phyloP scores from a whole-genome alignment of 2,113 vertebrate species.

The Otocyon megalotis region DNA sequence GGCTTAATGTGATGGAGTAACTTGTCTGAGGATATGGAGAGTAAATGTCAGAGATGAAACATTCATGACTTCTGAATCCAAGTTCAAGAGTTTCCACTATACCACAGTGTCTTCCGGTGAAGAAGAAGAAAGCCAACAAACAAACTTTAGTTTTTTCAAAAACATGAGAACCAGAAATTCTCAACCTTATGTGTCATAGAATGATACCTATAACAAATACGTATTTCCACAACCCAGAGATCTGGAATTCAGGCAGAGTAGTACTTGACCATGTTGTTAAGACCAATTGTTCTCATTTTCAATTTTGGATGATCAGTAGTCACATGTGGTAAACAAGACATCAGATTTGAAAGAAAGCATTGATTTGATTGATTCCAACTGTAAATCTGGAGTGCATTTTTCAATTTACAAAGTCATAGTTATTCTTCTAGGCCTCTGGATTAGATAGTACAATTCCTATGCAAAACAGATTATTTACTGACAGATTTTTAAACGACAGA shows the following conservation, averaged over 20 bases:
- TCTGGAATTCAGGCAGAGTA: not conserved
- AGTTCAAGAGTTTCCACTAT: not conserved
- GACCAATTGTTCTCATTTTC: not conserved
- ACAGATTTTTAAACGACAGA: not conserved
- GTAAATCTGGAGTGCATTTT: not conserved
- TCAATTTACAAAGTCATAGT: not conserved
- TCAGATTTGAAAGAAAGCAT: not conserved
- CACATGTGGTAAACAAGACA: not conserved
- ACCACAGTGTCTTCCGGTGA: not conserved
- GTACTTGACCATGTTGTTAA: not conserved
- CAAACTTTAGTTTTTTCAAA: not conserved
- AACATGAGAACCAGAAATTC: not conserved
- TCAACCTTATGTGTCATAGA: not conserved
- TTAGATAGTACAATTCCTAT: not conserved
- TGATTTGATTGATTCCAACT: not conserved
- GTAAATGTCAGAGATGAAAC: not conserved
- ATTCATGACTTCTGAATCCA: not conserved
- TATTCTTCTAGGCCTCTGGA: constrained; percentile 1
- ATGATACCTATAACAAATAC: not conserved
- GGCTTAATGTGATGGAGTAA: not conserved
- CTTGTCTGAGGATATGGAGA: not conserved
- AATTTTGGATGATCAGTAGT: not conserved
- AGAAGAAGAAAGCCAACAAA: constrained; percentile 6
- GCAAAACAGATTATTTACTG: not conserved
- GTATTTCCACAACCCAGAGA: not conserved